phyloP scores from a whole-genome alignment of 1,140 invertebrate species.

The Andrena cerasifolii region DNA sequence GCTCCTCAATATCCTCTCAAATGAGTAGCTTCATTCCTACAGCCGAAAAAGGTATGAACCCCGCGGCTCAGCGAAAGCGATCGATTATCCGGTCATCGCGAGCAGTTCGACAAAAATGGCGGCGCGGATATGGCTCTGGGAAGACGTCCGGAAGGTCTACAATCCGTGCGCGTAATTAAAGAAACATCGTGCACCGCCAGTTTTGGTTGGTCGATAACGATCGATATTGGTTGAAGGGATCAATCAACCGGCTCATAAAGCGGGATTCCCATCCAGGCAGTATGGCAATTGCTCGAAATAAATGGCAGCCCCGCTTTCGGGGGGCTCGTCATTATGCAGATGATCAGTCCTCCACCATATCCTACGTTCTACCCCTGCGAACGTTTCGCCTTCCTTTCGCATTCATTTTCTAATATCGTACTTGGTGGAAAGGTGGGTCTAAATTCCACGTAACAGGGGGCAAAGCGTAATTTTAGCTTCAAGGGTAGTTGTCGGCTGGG shows the following conservation, averaged over 20 bases:
- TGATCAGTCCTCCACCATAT: constrained; percentile 4
- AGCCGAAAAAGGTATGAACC: background rate
- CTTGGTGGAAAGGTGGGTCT: background rate
- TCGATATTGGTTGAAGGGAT: constrained; percentile 34
- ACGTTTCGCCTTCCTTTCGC: background rate
- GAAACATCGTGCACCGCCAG: constrained; percentile 27
- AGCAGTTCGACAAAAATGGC: constrained; percentile 2
- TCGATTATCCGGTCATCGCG: background rate
- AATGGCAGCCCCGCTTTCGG: constrained; percentile 3
- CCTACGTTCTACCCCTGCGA: background rate
- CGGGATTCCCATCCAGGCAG: constrained; percentile 27
- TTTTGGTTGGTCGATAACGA: constrained; percentile 18
- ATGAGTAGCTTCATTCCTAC: background rate
- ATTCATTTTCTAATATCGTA: constrained; percentile 22
- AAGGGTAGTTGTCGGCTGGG: background rate
- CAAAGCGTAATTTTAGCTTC: background rate
- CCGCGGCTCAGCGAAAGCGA: background rate
- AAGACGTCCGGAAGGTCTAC: constrained; percentile 1
- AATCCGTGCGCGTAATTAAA: constrained; percentile 39
- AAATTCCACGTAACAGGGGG: background rate
- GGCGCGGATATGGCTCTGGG: background rate
- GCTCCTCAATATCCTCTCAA: background rate
- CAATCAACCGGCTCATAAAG: constrained; percentile 29
- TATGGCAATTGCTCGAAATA: constrained; percentile 38
- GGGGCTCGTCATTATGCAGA: constrained; percentile 37